Percentiles rank a stretch among this genome's conserved stretches.
These are phyloP conservation scores for Sciurus niger DNA, from an alignment of 2,113 vertebrate species.

Conservation along the genomic window DNA sequence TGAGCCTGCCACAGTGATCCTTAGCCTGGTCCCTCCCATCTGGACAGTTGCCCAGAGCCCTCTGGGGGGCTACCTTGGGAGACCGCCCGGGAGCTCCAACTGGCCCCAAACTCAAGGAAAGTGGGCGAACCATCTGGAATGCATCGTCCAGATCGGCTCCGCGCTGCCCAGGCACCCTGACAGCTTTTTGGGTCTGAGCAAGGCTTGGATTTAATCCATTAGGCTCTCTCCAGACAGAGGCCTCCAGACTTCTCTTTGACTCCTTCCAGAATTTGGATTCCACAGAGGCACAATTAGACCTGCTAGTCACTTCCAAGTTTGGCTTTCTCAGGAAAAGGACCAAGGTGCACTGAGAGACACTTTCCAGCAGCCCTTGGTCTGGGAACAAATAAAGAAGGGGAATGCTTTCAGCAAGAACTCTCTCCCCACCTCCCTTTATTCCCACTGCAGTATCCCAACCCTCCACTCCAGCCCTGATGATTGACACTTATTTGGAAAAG, in stretches of 20 bases:
- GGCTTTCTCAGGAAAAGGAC: constrained; percentile 61
- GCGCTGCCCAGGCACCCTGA: constrained; percentile 75
- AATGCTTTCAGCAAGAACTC: constrained; percentile 36
- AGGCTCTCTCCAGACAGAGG: constrained; percentile 65
- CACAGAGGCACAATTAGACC: constrained; percentile 74
- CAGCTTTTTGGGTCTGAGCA: constrained; percentile 67
- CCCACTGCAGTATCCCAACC: background rate
- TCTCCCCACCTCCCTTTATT: background rate
- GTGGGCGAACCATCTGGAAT: constrained; percentile 80
- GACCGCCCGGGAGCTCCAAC: constrained; percentile 70
- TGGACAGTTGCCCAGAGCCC: constrained; percentile 74
- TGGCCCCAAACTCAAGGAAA: constrained; percentile 74
- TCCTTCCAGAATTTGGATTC: constrained; percentile 73
- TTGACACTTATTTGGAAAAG: constrained; percentile 16
- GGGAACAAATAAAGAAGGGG: constrained; percentile 53
- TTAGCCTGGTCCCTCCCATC: constrained; percentile 58
- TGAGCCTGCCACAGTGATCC: constrained; percentile 54
- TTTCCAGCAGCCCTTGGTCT: constrained; percentile 65
- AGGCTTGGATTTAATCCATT: constrained; percentile 72
- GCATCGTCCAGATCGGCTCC: constrained; percentile 63
- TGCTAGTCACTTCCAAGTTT: constrained; percentile 76
- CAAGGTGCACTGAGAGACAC: constrained; percentile 72
- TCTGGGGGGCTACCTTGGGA: constrained; percentile 79
- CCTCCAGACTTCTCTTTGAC: constrained; percentile 70
- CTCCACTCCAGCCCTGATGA: background rate